Evolutionary conservation across 2,113 vertebrate genomes (phyloP), one percentile per base, ranked within the genome.

Genomic region (Platycercus adscitus): DNA sequence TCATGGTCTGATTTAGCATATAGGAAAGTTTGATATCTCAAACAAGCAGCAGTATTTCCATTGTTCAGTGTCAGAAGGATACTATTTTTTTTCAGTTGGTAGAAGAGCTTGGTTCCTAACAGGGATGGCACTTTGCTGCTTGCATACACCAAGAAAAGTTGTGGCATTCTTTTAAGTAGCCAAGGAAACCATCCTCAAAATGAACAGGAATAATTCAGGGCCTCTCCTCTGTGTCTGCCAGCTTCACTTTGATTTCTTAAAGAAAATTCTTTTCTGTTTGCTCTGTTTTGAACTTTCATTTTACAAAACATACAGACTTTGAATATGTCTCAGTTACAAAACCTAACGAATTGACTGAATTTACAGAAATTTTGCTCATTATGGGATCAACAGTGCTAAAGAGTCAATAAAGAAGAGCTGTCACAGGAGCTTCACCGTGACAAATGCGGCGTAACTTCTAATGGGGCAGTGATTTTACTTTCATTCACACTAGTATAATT

Each of bases 111-210:
- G 14, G 3, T 43, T 91, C 33, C 13, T 87, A 56, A 61, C 8
- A n/a, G 26, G 13, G 72, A 29, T 15, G 28, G 33, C 26, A 75
- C 17, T 81, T 85, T 52, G 28, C 25, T 72, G 24, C 37, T 52
- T 65, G 26, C 37, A 21, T 55, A n/a, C 69, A 23, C 17, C 17
- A 21, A 60, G 78, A 80, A 47, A 84, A 75, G 37, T 87, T 88
- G 49, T 70, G 64, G 26, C 70, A 80, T 86, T 93, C 73, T 61
- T 89, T 73, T 63, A 88, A 76, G 73, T 49, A 93, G 58, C 76
- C 68, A 56, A 46, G 81, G 95, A 95, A 94, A 95, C 91, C 28
- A 63, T 66, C 19, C 53, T 87, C 63, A 85, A 88, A 85, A 93
- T 50, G 56, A 77, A 69, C 33, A 64, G 17, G 70, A 61, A 81